Conservation (phyloP, 2,113 vertebrate species). For the Perccottus glenii region DNA sequence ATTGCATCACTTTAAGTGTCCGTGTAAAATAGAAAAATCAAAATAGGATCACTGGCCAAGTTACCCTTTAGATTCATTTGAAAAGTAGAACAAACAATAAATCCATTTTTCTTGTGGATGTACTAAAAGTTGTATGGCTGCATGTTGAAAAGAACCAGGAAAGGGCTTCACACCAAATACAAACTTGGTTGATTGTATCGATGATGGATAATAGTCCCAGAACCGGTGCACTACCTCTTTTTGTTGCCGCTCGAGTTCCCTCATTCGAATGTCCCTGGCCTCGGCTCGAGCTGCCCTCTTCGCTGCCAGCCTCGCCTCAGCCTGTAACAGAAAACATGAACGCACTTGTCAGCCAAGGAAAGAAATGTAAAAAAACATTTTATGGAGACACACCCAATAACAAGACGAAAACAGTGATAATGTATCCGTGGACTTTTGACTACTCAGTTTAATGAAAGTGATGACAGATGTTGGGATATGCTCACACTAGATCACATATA, state of each 20-base stretch:
- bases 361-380: conserved; percentile 14
- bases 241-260: conserved; percentile 94
- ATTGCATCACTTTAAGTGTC: not conserved
- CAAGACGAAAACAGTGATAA: not conserved
- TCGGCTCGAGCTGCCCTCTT: conserved; percentile 96
- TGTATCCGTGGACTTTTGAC: not conserved
- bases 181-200: no score
- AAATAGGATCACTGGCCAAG: no score
- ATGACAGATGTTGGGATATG: not conserved
- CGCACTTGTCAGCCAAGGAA: conserved; percentile 45
- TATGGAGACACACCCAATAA: not conserved
- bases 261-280: conserved; percentile 97
- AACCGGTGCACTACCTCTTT: conserved; percentile 86
- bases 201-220: conserved; percentile 4
- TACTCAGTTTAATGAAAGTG: not conserved
- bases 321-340: conserved; percentile 79
- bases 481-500: no score
- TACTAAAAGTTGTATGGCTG: not conserved
- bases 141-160: no score
- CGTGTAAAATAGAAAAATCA: not conserved
- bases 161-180: no score
- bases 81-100: no score
- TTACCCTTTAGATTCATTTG: no score
- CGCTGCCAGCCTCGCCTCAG: conserved; percentile 95
- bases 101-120: no score